Evolutionary conservation across 2,113 vertebrate genomes (phyloP), one percentile per base, ranked within the genome.

Genomic region (Hippocampus abdominalis): DNA sequence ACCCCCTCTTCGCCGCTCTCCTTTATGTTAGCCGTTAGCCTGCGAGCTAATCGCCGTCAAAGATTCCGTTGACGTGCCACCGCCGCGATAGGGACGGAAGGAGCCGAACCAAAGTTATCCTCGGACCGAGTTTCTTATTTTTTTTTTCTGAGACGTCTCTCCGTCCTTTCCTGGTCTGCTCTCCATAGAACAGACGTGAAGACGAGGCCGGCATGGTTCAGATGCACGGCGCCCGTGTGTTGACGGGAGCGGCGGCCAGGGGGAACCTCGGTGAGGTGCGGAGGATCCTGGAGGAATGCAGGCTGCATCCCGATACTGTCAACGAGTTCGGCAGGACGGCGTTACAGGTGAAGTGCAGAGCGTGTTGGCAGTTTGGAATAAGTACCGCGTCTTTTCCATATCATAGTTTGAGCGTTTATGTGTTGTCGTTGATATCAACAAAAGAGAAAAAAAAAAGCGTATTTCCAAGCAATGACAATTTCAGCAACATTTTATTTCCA

Each of bases 301-400:
- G 92, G 65, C 89, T 95, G 56, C 93, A 94, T 62, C 94, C 94
- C 0, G 93, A 96, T 64, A 89, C 92, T 4, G 78, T 86, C 27
- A 96, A 97, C 46, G 91, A 94, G 72, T 96, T 94, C 59, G 93
- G 93, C 65, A 92, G 88, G 79, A 95, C 94, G 0, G 94, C 95
- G 7, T 81, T 97, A 57, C 95, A 96, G 94, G 95, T 96, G 69
- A 81, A 63, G 2, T 5, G 25, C 2, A 13, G 10, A 23, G 21
- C 27, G 57, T 16, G 54, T 9, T 23, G n/a, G n/a, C 12, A 15
- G 54, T 1, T 3, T 4, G n/a, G 25, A 16, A 18, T 1, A 12
- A 44, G 1, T 44, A 13, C 10, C 13, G 10, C 2, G 42, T 12
- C 11, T 42, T 42, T 42, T 42, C 11, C 11, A 10, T 12, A 2